Evolutionary conservation across 1,140 invertebrate genomes (phyloP).

Genomic region (Philopotamus ludificatus): DNA sequence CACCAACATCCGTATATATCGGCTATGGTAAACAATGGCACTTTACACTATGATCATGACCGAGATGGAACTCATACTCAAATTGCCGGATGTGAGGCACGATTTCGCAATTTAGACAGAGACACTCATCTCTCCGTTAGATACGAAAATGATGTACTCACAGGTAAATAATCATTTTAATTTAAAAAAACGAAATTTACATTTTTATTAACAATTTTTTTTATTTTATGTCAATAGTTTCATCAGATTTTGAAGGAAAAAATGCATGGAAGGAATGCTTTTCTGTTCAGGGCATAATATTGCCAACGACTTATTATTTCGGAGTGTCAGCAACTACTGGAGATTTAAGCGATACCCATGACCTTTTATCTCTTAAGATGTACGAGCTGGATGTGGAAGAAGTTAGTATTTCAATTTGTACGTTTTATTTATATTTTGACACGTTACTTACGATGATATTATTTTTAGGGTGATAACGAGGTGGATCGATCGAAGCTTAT

Average conservation of each 20-base stretch:
- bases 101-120: constrained; percentile 89
- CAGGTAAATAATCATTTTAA: constrained; percentile 58
- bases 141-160: constrained; percentile 87
- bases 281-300: constrained; percentile 79
- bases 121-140: constrained; percentile 89
- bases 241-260: constrained; percentile 88
- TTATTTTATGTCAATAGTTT: constrained; percentile 62
- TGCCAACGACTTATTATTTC: constrained; percentile 95
- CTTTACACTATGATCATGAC: constrained; percentile 95
- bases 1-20: constrained; percentile 98
- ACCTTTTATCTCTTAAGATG: constrained; percentile 88
- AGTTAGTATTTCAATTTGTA: constrained; percentile 58
- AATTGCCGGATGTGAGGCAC: constrained; percentile 89
- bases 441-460: constrained; percentile 17
- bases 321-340: constrained; percentile 95
- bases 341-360: constrained; percentile 95
- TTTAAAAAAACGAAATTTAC: background rate
- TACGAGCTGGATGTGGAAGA: constrained; percentile 81
- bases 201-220: constrained; percentile 4
- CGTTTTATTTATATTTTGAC: background rate
- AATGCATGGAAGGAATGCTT: constrained; percentile 94
- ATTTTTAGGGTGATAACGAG: constrained; percentile 61
- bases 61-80: constrained; percentile 97
- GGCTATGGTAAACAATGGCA: constrained; percentile 97
- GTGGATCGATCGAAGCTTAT: constrained; percentile 74